Base-by-base conservation (phyloP, 2,888 invertebrate species). In the Habrosyne pyritoides region DNA sequence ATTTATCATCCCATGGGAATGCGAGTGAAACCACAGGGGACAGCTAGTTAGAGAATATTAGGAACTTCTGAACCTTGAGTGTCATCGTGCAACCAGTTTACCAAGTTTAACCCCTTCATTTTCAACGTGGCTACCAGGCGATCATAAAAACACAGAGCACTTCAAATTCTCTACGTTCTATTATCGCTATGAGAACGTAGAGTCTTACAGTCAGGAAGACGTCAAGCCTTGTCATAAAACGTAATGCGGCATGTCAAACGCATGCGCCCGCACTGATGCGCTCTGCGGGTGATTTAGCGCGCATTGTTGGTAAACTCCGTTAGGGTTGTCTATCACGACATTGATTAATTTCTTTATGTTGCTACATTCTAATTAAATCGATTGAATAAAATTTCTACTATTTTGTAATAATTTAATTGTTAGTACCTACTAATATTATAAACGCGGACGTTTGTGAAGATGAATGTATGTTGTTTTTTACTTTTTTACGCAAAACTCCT, bases 231-330 rank as follows among this genome's bases (percentile, higher is more conserved):
- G 71, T 74, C 70, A 69, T 77, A 69, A 73, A 74, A 72, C 63
- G 28, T 50, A 50, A 50, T 42, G 71, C 75, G 75, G 75, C 74
- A 62, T 77, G 78, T 81, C 81, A 81, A 73, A 74, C 60, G 75
- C 66, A 71, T 73, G 59, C 73, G 72, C 68, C 59, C 61, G 67
- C 69, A 59, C 66, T 42, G 18, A 63, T 64, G 68, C 66, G 73
- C 89, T 87, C 83, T 79, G 89, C 87, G 89, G 89, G 89, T 89
- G 89, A 90, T 87, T 89, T 86, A 82, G 76, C 83, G 77, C 66
- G 75, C 79, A 81, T 84, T 84, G 84, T 82, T 77, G 70, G 73
- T 76, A 63, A 69, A 74, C 69, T 66, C 56, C 61, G 66, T 63
- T 73, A 88, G 87, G 88, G 87, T 54, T 87, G 79, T 59, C 75